Conservation (phyloP, 2,797 vertebrate species). For the Sternarchorhynchus goeldii region DNA sequence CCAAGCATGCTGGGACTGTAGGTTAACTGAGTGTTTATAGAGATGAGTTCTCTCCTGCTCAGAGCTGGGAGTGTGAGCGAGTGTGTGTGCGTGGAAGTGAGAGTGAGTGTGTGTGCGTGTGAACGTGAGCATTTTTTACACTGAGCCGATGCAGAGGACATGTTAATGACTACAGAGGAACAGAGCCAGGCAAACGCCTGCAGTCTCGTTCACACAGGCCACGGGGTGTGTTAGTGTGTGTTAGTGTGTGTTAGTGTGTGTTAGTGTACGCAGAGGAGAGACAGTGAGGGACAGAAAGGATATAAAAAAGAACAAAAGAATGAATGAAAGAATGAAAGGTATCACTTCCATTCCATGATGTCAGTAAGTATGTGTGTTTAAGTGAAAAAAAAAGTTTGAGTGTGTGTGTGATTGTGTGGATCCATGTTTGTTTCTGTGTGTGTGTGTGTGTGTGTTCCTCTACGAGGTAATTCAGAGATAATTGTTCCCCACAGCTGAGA, state of each 20-base stretch:
- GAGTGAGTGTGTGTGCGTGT: slow-evolving; percentile 35
- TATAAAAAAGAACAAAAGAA: neutral
- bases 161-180: slow-evolving; percentile 48
- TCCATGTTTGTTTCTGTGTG: slow-evolving; percentile 13
- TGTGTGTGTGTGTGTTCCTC: slow-evolving; percentile 11
- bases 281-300: neutral
- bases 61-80: slow-evolving; percentile 18
- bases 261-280: slow-evolving; percentile 3
- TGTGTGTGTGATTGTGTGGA: slow-evolving; percentile 27
- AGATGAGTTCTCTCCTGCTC: slow-evolving; percentile 37
- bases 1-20: slow-evolving; percentile 37
- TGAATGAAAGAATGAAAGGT: neutral
- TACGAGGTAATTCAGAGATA: slow-evolving; percentile 26
- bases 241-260: slow-evolving; percentile 16
- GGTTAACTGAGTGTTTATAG: slow-evolving; percentile 50
- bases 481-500: slow-evolving; percentile 49
- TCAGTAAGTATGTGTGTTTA: neutral
- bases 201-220: slow-evolving; percentile 41
- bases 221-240: slow-evolving; percentile 23
- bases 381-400: neutral
- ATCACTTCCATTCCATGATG: too few relatives aligned
- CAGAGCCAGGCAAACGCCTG: slow-evolving; percentile 39
- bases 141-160: slow-evolving; percentile 38
- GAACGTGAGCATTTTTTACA: slow-evolving; percentile 42
- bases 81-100: slow-evolving; percentile 33